Conservation (phyloP, 2,113 vertebrate genomes). For the Struthio camelus region DNA sequence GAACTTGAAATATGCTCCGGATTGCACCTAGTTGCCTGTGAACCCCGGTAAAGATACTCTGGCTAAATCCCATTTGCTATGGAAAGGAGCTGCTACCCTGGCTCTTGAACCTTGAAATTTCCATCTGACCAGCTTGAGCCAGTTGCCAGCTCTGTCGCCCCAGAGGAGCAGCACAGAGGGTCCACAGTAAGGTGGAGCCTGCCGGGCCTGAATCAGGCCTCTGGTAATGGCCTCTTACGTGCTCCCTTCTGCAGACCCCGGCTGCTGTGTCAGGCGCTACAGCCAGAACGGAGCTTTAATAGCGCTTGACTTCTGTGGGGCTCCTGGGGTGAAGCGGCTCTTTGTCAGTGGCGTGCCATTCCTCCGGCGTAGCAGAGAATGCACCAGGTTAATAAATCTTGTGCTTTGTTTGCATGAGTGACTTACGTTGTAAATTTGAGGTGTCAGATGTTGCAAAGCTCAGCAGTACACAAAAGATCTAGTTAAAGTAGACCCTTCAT, state of each 20-base stretch:
- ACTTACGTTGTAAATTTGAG: slow-evolving; percentile 61
- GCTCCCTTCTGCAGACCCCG: slow-evolving; percentile 21
- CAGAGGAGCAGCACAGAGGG: not conserved
- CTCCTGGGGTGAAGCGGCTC: slow-evolving; percentile 1
- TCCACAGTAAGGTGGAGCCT: not conserved
- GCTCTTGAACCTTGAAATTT: not conserved
- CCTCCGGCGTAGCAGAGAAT: slow-evolving; percentile 22
- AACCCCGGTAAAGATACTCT: not conserved
- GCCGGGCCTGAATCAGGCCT: not conserved
- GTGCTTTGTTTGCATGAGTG: slow-evolving; percentile 35
- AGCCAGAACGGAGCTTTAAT: slow-evolving; percentile 28
- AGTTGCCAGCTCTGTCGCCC: not conserved
- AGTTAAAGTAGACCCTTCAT: slow-evolving; percentile 12
- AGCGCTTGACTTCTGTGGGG: not conserved
- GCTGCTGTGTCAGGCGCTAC: slow-evolving; percentile 48
- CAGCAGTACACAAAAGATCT: slow-evolving; percentile 37
- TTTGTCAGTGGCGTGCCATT: slow-evolving; percentile 25
- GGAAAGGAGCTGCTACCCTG: not conserved
- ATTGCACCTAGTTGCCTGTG: not conserved
- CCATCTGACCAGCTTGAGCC: not conserved
- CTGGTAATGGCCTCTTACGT: slow-evolving; percentile 20
- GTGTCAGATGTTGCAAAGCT: slow-evolving; percentile 51
- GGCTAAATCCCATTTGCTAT: not conserved
- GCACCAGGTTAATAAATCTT: slow-evolving; percentile 34
- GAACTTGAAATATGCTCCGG: not conserved